Evolutionary conservation across 2,797 vertebrate species (phyloP).

Genomic region (Silurus aristotelis): DNA sequence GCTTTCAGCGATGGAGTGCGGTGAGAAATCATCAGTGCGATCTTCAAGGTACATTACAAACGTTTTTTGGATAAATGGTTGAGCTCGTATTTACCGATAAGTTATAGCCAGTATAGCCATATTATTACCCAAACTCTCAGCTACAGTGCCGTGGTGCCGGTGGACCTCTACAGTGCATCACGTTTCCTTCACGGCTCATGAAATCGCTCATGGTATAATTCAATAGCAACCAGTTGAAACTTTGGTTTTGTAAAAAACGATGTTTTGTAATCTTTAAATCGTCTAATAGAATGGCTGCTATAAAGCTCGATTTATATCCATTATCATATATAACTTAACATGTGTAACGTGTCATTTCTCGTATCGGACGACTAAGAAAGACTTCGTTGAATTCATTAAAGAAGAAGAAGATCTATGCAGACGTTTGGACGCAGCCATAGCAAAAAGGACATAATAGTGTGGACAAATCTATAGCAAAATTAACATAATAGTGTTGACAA

Average conservation of each 20-base stretch:
- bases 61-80: neutral
- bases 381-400: no score
- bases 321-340: no score
- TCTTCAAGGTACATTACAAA: slow-evolving; percentile 64
- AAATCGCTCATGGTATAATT: slow-evolving; percentile 12
- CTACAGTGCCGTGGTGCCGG: slow-evolving; percentile 40
- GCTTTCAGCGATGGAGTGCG: slow-evolving; percentile 71
- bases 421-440: no score
- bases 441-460: no score
- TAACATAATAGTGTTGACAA: no score
- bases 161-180: slow-evolving; percentile 34
- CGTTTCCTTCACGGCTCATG: neutral
- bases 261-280: neutral
- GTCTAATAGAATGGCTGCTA: neutral
- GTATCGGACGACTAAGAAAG: no score
- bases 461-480: no score
- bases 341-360: no score
- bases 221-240: neutral
- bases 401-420: no score
- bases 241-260: neutral
- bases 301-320: no score
- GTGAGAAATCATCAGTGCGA: slow-evolving; percentile 65
- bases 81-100: neutral
- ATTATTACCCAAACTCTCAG: neutral
- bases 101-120: no score